Percentiles rank a stretch among this genome's conserved stretches.
Evolutionary conservation across 2,888 invertebrate genomes (phyloP).

Genomic region (Cybosia mesomella): DNA sequence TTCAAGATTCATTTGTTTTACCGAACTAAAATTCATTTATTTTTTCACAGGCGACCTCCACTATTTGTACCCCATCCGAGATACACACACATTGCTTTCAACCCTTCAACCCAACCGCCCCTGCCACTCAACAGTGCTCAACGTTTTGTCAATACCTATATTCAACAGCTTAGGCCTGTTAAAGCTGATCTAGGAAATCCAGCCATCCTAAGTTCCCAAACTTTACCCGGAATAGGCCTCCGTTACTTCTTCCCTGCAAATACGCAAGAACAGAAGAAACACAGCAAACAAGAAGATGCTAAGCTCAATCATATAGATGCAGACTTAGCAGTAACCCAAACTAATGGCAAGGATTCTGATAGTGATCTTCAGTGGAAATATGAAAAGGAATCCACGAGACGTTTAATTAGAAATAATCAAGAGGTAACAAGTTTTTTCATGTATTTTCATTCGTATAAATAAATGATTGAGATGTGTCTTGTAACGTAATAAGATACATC

Average conservation of each 20-base stretch:
- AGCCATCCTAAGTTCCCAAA: constrained; percentile 74
- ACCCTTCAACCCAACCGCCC: constrained; percentile 54
- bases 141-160: constrained; percentile 78
- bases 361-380: constrained; percentile 77
- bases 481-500: too few species aligned
- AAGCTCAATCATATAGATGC: constrained; percentile 73
- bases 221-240: constrained; percentile 75
- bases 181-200: constrained; percentile 26
- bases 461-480: not conserved
- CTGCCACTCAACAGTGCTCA: constrained; percentile 72
- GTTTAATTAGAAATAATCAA: constrained; percentile 65
- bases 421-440: constrained; percentile 64
- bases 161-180: constrained; percentile 54
- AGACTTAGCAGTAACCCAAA: constrained; percentile 58
- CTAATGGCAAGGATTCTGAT: constrained; percentile 55
- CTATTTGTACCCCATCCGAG: constrained; percentile 76
- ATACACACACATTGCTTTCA: constrained; percentile 75
- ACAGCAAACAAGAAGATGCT: constrained; percentile 70
- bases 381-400: constrained; percentile 74
- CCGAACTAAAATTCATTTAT: constrained; percentile 20
- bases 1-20: not conserved
- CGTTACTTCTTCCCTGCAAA: constrained; percentile 77
- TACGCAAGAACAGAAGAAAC: constrained; percentile 55
- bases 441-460: constrained; percentile 19
- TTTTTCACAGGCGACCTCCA: constrained; percentile 73